Evolutionary conservation across 2,797 vertebrate genomes (phyloP).

Genomic region (Antrozous pallidus): DNA sequence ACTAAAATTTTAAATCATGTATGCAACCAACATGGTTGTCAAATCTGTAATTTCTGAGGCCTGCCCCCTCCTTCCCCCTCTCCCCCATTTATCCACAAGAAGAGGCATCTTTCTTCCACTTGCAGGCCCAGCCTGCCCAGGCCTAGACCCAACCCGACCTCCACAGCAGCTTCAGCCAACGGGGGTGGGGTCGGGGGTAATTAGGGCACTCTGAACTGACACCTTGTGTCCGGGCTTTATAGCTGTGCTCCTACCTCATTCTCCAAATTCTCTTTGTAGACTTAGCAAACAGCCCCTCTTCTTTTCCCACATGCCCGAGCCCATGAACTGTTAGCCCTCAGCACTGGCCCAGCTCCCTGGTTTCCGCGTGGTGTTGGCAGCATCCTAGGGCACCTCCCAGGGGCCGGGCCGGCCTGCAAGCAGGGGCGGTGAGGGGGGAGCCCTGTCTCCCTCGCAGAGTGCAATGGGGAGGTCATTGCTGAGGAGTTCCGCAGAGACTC

Average conservation of each 20-base stretch:
- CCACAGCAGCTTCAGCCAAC: background rate
- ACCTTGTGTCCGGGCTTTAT: background rate
- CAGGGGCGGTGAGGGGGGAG: no score
- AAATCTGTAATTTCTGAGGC: background rate
- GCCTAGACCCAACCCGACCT: background rate
- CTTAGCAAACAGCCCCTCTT: background rate
- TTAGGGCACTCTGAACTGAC: background rate
- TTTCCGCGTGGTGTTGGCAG: background rate
- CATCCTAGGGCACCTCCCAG: background rate
- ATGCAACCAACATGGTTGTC: background rate
- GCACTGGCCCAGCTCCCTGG: no score
- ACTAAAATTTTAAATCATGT: background rate
- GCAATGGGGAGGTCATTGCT: background rate
- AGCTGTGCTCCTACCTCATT: background rate
- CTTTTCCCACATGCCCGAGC: background rate
- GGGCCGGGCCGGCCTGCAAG: no score
- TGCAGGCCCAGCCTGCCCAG: rapidly evolving
- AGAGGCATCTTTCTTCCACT: background rate
- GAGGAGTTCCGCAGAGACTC: background rate
- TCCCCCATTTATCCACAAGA: no score
- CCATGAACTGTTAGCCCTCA: background rate
- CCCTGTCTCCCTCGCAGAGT: background rate
- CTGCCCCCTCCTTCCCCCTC: background rate
- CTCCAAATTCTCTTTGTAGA: background rate
- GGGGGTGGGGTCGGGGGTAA: rapidly evolving